phyloP scores from a whole-genome alignment of 2,888 invertebrate species.

The Lissocephala sabroskyi region DNA sequence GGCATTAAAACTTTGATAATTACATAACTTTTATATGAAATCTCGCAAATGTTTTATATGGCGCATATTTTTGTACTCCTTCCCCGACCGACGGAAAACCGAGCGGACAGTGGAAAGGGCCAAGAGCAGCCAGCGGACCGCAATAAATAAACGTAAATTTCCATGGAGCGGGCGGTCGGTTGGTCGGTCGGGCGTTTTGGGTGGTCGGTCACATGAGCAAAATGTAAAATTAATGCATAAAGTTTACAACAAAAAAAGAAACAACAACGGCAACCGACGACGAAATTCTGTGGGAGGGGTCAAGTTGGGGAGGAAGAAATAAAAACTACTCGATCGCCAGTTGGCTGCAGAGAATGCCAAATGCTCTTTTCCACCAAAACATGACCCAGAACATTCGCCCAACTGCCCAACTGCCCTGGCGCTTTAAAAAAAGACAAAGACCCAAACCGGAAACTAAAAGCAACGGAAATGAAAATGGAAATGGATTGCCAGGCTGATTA shows the following conservation, averaged over 20 bases:
- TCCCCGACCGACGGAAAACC: not conserved
- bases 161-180: slow-evolving; percentile 30
- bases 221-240: slow-evolving; percentile 67
- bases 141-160: slow-evolving; percentile 63
- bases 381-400: too few species aligned
- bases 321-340: not conserved
- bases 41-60: slow-evolving; percentile 46
- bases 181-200: slow-evolving; percentile 4
- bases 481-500: too few species aligned
- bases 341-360: not conserved
- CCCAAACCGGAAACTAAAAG: slow-evolving; percentile 7
- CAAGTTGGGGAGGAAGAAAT: slow-evolving; percentile 18
- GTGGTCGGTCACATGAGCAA: slow-evolving; percentile 32
- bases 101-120: too few species aligned
- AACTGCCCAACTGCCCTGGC: slow-evolving; percentile 24
- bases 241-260: slow-evolving; percentile 48
- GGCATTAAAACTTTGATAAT: slow-evolving; percentile 63
- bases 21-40: slow-evolving; percentile 50
- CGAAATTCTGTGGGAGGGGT: too few species aligned
- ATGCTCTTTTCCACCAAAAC: too few species aligned
- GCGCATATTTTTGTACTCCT: slow-evolving; percentile 38
- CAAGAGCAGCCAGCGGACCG: slow-evolving; percentile 21
- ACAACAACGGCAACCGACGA: slow-evolving; percentile 19
- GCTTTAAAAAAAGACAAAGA: too few species aligned
- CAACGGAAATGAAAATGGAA: slow-evolving; percentile 11